Evolutionary conservation across 2,888 invertebrate species (phyloP).

Genomic region (Pseudococcus viburni): DNA sequence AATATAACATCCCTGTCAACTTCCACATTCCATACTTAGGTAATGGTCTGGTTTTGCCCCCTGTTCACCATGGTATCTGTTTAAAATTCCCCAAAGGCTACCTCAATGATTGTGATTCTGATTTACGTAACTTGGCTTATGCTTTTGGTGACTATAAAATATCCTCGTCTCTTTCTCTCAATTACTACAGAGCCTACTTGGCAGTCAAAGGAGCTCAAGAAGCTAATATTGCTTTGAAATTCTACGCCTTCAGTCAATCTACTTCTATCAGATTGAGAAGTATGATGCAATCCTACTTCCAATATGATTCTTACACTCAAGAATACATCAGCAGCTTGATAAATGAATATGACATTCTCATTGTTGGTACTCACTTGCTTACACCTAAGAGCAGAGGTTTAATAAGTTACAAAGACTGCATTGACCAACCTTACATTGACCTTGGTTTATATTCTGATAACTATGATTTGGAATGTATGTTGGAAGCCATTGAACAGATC

Average conservation of each 20-base stretch:
- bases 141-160: not conserved
- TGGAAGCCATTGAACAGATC: slow-evolving; percentile 16
- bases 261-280: not conserved
- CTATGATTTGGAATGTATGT: slow-evolving; percentile 28
- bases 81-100: slow-evolving; percentile 63
- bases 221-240: slow-evolving; percentile 12
- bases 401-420: slow-evolving; percentile 4
- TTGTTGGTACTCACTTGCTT: slow-evolving; percentile 12
- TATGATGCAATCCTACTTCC: not conserved
- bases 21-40: slow-evolving; percentile 70
- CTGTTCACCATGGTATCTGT: slow-evolving; percentile 66
- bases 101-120: slow-evolving; percentile 21
- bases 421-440: slow-evolving; percentile 14
- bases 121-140: slow-evolving; percentile 10
- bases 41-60: slow-evolving; percentile 68
- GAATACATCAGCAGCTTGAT: slow-evolving; percentile 1
- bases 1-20: slow-evolving; percentile 72
- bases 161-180: not conserved
- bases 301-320: not conserved
- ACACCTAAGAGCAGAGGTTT: slow-evolving; percentile 26
- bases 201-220: not conserved
- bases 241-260: slow-evolving; percentile 32
- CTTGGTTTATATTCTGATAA: slow-evolving; percentile 5
- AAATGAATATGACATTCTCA: slow-evolving; percentile 6
- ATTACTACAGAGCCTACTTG: slow-evolving; percentile 33